Evolutionary conservation across 1,140 invertebrate genomes (phyloP).

Genomic region (Drosophila cardini): DNA sequence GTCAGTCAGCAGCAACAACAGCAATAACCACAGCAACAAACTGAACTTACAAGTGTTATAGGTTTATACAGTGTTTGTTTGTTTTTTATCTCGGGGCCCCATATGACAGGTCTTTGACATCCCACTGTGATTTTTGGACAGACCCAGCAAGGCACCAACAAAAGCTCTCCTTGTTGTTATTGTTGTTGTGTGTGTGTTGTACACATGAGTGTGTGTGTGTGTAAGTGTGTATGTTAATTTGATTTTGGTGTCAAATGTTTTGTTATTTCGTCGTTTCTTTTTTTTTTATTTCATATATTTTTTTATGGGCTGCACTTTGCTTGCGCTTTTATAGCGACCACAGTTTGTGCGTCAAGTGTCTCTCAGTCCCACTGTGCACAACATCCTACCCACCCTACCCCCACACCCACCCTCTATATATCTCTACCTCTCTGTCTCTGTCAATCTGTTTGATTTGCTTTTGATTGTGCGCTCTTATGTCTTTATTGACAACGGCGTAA

Average conservation of each 20-base stretch:
- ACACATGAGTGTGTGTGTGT: constrained; percentile 43
- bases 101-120: constrained; percentile 71
- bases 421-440: constrained; percentile 27
- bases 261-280: constrained; percentile 27
- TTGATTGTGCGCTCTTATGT: constrained; percentile 78
- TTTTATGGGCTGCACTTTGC: constrained; percentile 73
- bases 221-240: constrained; percentile 80
- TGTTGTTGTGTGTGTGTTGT: constrained; percentile 25
- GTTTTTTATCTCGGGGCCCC: neutral
- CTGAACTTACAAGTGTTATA: constrained; percentile 53
- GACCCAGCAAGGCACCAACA: constrained; percentile 25
- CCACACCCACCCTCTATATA: constrained; percentile 5
- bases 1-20: constrained; percentile 17
- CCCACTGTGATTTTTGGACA: constrained; percentile 65
- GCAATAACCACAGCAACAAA: constrained; percentile 21
- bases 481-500: constrained; percentile 75
- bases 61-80: constrained; percentile 32
- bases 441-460: constrained; percentile 68
- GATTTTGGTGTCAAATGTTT: constrained; percentile 79
- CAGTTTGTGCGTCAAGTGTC: constrained; percentile 37
- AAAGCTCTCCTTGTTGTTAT: constrained; percentile 30
- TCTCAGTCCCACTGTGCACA: no score
- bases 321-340: constrained; percentile 65
- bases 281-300: constrained; percentile 41
- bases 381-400: neutral